Percentiles rank a stretch among this genome's conserved stretches.
phyloP scores from a whole-genome alignment of 2,113 vertebrate species.

The Cyprinodon brontotheroides region DNA sequence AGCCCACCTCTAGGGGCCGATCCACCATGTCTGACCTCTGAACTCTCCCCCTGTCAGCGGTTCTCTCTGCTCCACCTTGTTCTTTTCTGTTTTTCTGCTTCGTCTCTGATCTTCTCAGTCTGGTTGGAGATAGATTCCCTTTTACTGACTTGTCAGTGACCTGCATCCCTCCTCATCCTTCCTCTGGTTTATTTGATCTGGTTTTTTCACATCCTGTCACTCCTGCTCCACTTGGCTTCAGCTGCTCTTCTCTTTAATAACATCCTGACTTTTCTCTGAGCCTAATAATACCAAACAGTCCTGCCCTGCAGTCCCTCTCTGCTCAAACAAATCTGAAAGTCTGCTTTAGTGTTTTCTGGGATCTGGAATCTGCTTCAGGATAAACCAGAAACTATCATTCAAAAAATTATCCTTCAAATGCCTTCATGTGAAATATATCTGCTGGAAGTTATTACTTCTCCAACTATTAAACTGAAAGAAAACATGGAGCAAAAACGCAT shows the following conservation, averaged over 20 bases:
- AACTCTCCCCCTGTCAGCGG: background rate
- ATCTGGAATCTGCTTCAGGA: too few relatives aligned
- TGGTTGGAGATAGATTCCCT: background rate
- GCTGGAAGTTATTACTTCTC: too few relatives aligned
- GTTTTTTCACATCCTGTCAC: background rate
- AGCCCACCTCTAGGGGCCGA: too few relatives aligned
- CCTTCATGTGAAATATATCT: too few relatives aligned
- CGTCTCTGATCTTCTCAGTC: background rate
- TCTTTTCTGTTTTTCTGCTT: background rate
- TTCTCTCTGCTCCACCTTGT: background rate
- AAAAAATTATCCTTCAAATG: background rate
- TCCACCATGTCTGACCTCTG: too few relatives aligned
- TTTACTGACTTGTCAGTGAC: background rate
- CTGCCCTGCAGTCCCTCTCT: background rate
- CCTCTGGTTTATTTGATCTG: background rate
- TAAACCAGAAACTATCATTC: background rate
- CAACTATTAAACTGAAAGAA: too few relatives aligned
- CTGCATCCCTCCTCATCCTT: background rate
- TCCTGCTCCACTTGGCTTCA: background rate
- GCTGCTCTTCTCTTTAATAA: background rate
- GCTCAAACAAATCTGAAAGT: background rate
- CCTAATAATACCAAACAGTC: background rate
- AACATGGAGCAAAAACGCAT: too few relatives aligned
- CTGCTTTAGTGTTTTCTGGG: background rate
- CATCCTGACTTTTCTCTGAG: background rate